These are phyloP conservation scores for Scylla paramamosain DNA, from an alignment of 1,140 invertebrate species.

Conservation along the genomic window DNA sequence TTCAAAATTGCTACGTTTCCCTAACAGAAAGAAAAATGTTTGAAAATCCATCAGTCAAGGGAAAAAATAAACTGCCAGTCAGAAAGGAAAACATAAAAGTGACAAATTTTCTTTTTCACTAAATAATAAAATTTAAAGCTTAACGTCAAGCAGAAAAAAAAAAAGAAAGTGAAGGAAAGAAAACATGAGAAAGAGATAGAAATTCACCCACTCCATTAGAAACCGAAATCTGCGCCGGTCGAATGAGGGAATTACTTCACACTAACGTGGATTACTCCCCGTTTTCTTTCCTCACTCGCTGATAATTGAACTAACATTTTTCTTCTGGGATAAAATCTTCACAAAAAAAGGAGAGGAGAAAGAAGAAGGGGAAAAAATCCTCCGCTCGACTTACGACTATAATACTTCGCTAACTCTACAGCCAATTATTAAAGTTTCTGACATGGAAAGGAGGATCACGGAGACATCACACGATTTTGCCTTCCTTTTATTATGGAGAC, in stretches of 20 bases:
- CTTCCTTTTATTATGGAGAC: neutral
- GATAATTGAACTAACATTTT: conserved; percentile 24
- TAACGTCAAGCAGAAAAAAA: neutral
- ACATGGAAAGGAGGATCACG: neutral
- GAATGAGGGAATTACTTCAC: neutral
- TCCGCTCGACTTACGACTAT: neutral
- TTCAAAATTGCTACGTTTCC: neutral
- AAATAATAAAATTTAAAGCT: too few relatives aligned
- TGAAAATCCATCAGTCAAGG: neutral
- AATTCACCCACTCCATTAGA: neutral
- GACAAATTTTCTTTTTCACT: too few relatives aligned
- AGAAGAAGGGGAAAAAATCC: neutral
- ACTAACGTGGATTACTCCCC: neutral
- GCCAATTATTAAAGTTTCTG: conserved; percentile 23
- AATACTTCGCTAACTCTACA: conserved; percentile 4
- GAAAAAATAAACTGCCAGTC: too few relatives aligned
- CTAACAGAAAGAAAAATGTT: neutral
- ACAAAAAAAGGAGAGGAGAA: neutral
- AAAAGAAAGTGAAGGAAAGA: neutral
- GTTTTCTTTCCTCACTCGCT: neutral
- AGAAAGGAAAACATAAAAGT: too few relatives aligned
- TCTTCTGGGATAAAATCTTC: neutral
- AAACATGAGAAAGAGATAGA: neutral
- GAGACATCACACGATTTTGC: conserved; percentile 12
- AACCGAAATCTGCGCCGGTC: neutral